These are phyloP conservation scores for Tolmerus cingulatus DNA, from an alignment of 2,888 invertebrate species.

Conservation along the genomic window DNA sequence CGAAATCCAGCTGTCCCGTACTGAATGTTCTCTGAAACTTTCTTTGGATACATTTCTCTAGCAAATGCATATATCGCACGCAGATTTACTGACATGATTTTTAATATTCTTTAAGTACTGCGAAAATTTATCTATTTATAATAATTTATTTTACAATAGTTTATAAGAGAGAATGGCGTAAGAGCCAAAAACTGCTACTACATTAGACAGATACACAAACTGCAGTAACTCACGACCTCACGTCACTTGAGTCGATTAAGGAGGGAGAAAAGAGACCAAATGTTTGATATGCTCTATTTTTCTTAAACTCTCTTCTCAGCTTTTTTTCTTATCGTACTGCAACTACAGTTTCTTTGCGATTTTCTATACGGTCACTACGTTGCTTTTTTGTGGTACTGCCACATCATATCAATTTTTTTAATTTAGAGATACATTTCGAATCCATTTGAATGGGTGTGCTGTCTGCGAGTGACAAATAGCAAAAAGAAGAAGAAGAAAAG, in stretches of 20 bases:
- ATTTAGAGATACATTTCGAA: neutral
- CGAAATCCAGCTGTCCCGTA: conserved; percentile 90
- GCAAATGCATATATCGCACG: conserved; percentile 80
- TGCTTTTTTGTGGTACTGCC: neutral
- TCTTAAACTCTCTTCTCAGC: too few species aligned
- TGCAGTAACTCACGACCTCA: neutral
- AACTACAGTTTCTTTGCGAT: neutral
- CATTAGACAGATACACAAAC: neutral
- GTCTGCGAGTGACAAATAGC: too few species aligned
- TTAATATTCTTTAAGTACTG: neutral
- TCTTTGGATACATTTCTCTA: conserved; percentile 79
- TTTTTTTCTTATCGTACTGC: too few species aligned
- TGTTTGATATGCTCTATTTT: neutral
- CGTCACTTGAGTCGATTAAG: neutral
- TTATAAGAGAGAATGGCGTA: neutral
- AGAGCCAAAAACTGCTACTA: neutral
- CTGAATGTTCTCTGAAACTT: conserved; percentile 70
- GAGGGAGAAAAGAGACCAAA: neutral
- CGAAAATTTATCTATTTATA: neutral
- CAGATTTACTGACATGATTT: conserved; percentile 64
- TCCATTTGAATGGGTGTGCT: neutral
- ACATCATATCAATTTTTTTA: neutral
- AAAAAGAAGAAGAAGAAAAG: too few species aligned
- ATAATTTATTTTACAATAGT: neutral
- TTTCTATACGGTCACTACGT: neutral